Evolutionary conservation across 2,888 invertebrate genomes (phyloP).

Genomic region (Cacoxenus indagator): DNA sequence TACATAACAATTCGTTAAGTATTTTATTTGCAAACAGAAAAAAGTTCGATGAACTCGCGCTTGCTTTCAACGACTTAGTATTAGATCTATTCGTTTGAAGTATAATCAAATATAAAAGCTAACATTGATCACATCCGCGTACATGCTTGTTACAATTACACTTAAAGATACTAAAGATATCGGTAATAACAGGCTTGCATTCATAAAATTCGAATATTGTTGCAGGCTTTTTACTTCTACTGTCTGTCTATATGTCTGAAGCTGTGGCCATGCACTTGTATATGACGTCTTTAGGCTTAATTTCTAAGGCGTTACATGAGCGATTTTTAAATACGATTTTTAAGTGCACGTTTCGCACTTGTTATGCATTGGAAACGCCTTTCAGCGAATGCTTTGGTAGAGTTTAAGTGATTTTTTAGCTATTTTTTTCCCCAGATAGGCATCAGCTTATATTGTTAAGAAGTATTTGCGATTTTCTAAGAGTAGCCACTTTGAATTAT

Average conservation of each 20-base stretch:
- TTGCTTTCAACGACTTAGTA: not conserved
- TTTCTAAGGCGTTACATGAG: slow-evolving; percentile 10
- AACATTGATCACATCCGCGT: not conserved
- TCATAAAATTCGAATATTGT: slow-evolving; percentile 1
- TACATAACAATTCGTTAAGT: not conserved
- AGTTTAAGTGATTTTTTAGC: not conserved
- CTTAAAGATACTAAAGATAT: no score
- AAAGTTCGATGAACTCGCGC: slow-evolving; percentile 13
- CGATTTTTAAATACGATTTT: slow-evolving; percentile 2
- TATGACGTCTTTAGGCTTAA: not conserved
- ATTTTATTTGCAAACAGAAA: not conserved
- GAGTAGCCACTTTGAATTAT: no score
- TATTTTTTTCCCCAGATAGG: not conserved
- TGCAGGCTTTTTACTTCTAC: not conserved
- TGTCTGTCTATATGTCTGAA: not conserved
- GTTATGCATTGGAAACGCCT: slow-evolving; percentile 12
- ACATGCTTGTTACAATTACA: no score
- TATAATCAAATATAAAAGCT: not conserved
- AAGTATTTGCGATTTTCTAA: no score
- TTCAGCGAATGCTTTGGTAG: not conserved
- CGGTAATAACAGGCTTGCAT: not conserved
- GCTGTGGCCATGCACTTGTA: not conserved
- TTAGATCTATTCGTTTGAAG: not conserved
- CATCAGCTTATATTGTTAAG: not conserved
- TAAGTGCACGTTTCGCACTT: slow-evolving; percentile 1